Percentiles rank a stretch among this genome's conserved stretches.
Conservation (phyloP, 2,888 invertebrate genomes). For the Pogonocherus hispidulus region DNA sequence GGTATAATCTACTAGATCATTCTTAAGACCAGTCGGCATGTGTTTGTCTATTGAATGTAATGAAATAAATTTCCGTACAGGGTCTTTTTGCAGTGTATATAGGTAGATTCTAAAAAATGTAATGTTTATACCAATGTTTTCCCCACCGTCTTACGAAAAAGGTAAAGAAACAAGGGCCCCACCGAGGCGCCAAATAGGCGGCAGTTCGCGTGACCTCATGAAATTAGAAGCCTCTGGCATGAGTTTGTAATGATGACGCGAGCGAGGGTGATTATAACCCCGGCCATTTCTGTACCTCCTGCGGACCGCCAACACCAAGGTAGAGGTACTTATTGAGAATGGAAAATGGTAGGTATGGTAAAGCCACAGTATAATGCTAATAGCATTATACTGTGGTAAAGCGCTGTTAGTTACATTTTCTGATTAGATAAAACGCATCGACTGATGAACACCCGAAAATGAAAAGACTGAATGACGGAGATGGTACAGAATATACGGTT, state of each 20-base stretch:
- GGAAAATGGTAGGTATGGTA: too few species aligned
- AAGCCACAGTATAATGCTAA: too few species aligned
- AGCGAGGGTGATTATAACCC: slow-evolving; percentile 48
- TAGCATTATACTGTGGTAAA: too few species aligned
- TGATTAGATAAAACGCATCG: neutral
- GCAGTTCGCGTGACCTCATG: slow-evolving; percentile 52
- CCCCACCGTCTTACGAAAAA: slow-evolving; percentile 5
- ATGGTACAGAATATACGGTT: too few species aligned
- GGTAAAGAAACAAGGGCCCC: slow-evolving; percentile 16
- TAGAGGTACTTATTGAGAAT: too few species aligned
- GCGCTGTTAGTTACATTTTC: slow-evolving; percentile 9
- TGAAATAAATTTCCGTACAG: too few species aligned
- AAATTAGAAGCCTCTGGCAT: slow-evolving; percentile 53
- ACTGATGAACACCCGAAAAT: neutral
- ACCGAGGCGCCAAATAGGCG: slow-evolving; percentile 53
- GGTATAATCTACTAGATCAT: too few species aligned
- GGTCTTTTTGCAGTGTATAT: too few species aligned
- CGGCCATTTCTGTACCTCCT: slow-evolving; percentile 24
- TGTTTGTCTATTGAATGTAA: too few species aligned
- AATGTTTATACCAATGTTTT: neutral
- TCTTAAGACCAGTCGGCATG: too few species aligned
- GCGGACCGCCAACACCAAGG: slow-evolving; percentile 6
- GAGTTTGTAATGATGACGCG: slow-evolving; percentile 48
- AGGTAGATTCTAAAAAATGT: too few species aligned
- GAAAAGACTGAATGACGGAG: too few species aligned